These are phyloP conservation scores for Hiodon alosoides DNA, from an alignment of 2,113 vertebrate species.

Conservation along the genomic window DNA sequence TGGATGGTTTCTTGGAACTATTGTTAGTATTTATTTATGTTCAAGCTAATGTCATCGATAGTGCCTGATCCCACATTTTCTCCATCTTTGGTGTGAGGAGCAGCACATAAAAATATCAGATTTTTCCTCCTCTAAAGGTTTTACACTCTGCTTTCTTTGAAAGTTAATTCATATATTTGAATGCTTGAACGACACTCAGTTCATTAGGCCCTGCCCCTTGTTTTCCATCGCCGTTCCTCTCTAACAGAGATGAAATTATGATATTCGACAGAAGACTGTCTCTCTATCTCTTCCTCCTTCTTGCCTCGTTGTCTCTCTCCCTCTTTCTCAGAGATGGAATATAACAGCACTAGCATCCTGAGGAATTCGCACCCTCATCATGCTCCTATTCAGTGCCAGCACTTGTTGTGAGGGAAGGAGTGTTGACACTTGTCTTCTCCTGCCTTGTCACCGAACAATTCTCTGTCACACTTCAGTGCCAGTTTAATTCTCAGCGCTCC, in stretches of 20 bases:
- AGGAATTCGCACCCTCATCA: slow-evolving; percentile 42
- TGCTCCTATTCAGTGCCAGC: slow-evolving; percentile 39
- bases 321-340: slow-evolving; percentile 16
- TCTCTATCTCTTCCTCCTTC: not conserved
- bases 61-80: not conserved
- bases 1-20: too few relatives aligned
- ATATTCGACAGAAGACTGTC: slow-evolving; percentile 12
- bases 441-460: slow-evolving; percentile 63
- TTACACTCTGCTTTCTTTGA: not conserved
- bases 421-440: slow-evolving; percentile 64
- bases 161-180: slow-evolving; percentile 6
- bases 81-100: not conserved
- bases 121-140: not conserved
- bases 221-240: not conserved
- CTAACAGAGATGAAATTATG: slow-evolving; percentile 1
- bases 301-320: not conserved
- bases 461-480: slow-evolving; percentile 64
- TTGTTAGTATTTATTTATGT: not conserved
- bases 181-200: slow-evolving; percentile 13
- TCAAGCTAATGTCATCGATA: not conserved
- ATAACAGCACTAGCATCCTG: slow-evolving; percentile 16
- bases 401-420: slow-evolving; percentile 55
- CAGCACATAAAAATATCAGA: not conserved
- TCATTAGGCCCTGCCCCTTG: not conserved
- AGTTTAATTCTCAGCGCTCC: slow-evolving; percentile 59